phyloP scores from a whole-genome alignment of 2,888 invertebrate species.

The Ellobium chinense region DNA sequence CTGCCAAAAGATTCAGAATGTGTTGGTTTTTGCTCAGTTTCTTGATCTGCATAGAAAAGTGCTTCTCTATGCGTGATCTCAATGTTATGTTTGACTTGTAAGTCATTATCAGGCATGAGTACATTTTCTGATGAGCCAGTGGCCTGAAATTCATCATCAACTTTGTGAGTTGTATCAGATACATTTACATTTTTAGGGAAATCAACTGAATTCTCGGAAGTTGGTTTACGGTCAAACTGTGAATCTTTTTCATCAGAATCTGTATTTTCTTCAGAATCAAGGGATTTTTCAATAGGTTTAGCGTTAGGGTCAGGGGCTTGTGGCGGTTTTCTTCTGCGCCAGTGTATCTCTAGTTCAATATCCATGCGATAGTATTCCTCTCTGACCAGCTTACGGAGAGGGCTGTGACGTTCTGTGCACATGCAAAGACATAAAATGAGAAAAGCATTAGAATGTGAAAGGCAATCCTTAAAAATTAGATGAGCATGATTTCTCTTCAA shows the following conservation, averaged over 20 bases:
- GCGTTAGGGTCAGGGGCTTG: constrained; percentile 16
- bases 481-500: too few relatives aligned
- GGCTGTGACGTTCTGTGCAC: constrained; percentile 63
- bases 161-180: too few relatives aligned
- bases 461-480: background rate
- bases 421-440: constrained; percentile 48
- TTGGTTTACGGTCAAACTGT: too few relatives aligned
- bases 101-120: background rate
- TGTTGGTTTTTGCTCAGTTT: too few relatives aligned
- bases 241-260: background rate
- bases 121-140: background rate
- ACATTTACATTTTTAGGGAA: background rate
- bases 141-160: too few relatives aligned
- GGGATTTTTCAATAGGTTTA: constrained; percentile 18
- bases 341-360: constrained; percentile 71
- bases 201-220: background rate
- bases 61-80: background rate
- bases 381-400: constrained; percentile 63
- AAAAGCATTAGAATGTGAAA: constrained; percentile 19
- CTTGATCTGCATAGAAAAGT: too few relatives aligned
- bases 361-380: constrained; percentile 74
- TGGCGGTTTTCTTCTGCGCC: constrained; percentile 52
- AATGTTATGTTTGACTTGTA: background rate
- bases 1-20: too few relatives aligned
- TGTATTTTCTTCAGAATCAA: constrained; percentile 4